phyloP scores from a whole-genome alignment of 2,888 invertebrate species.

The Eledone cirrhosa region DNA sequence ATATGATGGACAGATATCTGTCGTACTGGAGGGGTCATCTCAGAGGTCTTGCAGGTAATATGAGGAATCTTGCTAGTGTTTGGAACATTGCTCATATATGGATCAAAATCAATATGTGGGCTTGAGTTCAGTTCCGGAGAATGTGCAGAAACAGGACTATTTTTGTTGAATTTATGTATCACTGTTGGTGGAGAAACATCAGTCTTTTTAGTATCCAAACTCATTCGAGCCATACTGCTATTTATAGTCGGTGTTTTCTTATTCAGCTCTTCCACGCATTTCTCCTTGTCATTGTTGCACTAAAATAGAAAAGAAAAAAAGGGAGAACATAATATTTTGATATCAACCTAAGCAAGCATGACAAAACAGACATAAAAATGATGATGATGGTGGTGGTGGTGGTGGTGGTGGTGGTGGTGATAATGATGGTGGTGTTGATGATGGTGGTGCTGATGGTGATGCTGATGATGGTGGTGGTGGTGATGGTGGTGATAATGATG shows the following conservation, averaged over 20 bases:
- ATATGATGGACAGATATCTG: conserved; percentile 23
- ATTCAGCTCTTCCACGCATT: conserved; percentile 53
- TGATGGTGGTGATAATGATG: no score
- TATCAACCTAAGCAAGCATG: no score
- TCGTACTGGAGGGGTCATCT: neutral
- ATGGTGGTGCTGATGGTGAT: no score
- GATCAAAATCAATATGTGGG: neutral
- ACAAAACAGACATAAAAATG: no score
- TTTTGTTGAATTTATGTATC: neutral
- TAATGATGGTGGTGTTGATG: no score
- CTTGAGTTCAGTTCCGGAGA: neutral
- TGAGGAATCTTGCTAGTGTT: conserved; percentile 22
- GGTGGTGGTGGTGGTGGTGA: no score
- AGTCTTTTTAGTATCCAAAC: neutral
- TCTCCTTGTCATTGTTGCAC: conserved; percentile 54
- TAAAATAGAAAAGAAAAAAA: conserved; percentile 42
- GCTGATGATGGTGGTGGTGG: no score
- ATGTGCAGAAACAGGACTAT: neutral
- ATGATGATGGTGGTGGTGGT: no score
- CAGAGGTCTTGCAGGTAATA: conserved; percentile 17
- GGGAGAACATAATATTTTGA: no score
- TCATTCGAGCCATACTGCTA: neutral
- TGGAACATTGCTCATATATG: neutral
- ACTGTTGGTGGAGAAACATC: neutral
- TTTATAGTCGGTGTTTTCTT: conserved; percentile 17